Evolutionary conservation across 2,797 vertebrate genomes (phyloP).

Genomic region (Mycteria americana): DNA sequence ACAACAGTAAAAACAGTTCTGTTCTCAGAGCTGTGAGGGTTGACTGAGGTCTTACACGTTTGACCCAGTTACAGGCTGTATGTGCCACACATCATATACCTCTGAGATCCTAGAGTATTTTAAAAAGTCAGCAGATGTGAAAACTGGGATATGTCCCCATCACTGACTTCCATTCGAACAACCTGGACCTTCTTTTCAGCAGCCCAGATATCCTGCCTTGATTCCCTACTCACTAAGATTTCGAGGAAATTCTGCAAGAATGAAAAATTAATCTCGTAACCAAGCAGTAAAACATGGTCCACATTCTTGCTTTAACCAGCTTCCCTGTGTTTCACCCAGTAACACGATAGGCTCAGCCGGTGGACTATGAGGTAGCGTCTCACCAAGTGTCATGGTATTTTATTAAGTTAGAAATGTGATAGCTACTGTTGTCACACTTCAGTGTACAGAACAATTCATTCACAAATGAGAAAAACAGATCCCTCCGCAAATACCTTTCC

Average conservation of each 20-base stretch:
- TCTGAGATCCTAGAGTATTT: not conserved
- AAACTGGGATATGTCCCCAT: not conserved
- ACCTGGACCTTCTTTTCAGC: not conserved
- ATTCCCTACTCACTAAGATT: not conserved
- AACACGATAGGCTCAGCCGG: constrained; percentile 70
- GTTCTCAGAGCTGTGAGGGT: not conserved
- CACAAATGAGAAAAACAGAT: constrained; percentile 80
- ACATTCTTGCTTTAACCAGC: not conserved
- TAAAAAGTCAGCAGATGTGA: not conserved
- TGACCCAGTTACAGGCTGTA: not conserved
- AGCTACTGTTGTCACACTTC: constrained; percentile 77
- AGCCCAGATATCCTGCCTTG: constrained; percentile 2
- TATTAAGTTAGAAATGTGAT: constrained; percentile 79
- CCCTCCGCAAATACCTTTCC: constrained; percentile 70
- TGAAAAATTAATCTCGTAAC: constrained; percentile 40
- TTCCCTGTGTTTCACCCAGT: constrained; percentile 51
- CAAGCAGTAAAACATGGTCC: not conserved
- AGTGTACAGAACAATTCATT: constrained; percentile 74
- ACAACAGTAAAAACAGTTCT: not conserved
- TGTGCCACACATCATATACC: not conserved
- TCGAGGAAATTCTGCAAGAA: not conserved
- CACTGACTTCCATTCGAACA: not conserved
- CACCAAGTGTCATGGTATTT: constrained; percentile 73
- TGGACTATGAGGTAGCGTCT: constrained; percentile 82
- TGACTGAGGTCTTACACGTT: not conserved